Evolutionary conservation across 2,113 vertebrate species (phyloP).

Genomic region (Silurus asotus): DNA sequence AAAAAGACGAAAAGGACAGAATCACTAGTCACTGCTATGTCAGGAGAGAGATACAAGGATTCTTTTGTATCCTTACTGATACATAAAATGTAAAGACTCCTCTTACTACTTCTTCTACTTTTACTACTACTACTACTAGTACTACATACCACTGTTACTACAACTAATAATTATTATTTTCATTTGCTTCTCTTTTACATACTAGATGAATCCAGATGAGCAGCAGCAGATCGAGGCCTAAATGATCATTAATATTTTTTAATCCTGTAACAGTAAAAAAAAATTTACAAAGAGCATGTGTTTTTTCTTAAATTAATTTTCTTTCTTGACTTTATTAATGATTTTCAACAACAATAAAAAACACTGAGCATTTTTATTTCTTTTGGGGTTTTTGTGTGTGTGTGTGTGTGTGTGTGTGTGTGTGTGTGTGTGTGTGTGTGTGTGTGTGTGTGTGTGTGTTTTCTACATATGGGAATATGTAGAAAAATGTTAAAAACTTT

Average conservation of each 20-base stretch:
- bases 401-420: neutral
- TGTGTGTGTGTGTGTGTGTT: neutral
- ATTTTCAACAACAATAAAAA: constrained; percentile 6
- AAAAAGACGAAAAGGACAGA: too few relatives aligned
- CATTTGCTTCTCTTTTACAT: neutral
- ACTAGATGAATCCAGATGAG: constrained; percentile 68
- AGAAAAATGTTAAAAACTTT: too few relatives aligned
- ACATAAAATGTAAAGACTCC: too few relatives aligned
- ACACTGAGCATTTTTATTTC: neutral
- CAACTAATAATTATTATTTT: neutral
- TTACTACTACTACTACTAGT: neutral
- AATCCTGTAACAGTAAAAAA: constrained; percentile 37
- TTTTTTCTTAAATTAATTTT: neutral
- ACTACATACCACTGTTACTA: neutral
- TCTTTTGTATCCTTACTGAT: too few relatives aligned
- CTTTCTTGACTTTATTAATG: neutral
- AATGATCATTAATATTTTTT: constrained; percentile 68
- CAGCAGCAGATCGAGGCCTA: constrained; percentile 59
- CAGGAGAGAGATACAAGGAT: too few relatives aligned
- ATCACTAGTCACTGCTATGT: too few relatives aligned
- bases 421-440: neutral
- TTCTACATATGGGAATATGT: too few relatives aligned
- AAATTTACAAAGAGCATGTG: neutral
- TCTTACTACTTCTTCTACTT: neutral
- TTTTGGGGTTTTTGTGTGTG: neutral